Percentiles rank a stretch among this genome's conserved stretches.
These are phyloP conservation scores for Actinernus sp. DNA, from an alignment of 92 coral and sea anemone genomes.

Conservation along the genomic window DNA sequence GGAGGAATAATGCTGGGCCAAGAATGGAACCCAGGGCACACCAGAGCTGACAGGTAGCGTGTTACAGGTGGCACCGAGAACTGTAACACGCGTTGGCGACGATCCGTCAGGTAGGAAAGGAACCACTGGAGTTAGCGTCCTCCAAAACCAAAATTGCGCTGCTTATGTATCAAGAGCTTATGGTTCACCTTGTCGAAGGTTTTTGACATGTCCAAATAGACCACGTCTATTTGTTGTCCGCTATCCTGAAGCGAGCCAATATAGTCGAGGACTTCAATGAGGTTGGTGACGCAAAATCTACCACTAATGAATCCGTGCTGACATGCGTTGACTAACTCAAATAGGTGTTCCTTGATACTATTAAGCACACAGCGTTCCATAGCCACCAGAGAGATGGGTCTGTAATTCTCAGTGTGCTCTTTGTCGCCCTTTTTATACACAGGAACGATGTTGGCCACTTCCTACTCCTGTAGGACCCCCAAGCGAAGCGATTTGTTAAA, in stretches of 20 bases:
- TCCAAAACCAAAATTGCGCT: constrained; percentile 5
- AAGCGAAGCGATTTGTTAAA: constrained; percentile 31
- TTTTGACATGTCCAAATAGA: no score
- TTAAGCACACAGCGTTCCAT: constrained; percentile 49
- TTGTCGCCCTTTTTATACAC: constrained; percentile 15
- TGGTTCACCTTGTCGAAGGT: constrained; percentile 35
- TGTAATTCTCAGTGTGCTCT: constrained; percentile 67
- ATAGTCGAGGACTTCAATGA: no score
- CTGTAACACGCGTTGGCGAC: constrained; percentile 27
- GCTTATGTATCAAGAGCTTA: constrained; percentile 2
- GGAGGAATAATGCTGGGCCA: no score
- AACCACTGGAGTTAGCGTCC: constrained; percentile 16
- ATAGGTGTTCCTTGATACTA: constrained; percentile 33
- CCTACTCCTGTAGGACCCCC: constrained; percentile 33
- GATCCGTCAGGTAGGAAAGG: constrained; percentile 11
- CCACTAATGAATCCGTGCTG: constrained; percentile 45
- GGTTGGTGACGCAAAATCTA: no score
- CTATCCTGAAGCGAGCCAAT: constrained; percentile 25
- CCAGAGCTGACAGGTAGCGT: no score
- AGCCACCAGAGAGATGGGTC: constrained; percentile 50
- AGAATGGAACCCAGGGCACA: no score
- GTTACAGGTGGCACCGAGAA: no score
- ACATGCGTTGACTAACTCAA: constrained; percentile 2
- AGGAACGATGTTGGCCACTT: constrained; percentile 18
- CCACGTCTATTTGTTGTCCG: constrained; percentile 15